Base-by-base conservation (phyloP, 2,797 vertebrate genomes). In the Choloepus didactylus region DNA sequence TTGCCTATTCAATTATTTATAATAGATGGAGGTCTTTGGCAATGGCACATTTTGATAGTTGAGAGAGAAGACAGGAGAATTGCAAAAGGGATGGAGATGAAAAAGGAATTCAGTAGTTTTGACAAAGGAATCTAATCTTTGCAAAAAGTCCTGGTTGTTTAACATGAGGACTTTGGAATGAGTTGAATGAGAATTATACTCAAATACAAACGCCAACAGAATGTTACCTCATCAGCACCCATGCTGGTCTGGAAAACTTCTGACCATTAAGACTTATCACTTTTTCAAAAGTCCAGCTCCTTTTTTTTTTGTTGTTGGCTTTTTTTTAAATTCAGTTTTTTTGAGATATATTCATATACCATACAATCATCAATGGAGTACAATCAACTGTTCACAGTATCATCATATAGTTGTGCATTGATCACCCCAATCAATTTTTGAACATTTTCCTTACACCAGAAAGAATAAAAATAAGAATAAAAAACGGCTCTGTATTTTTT, bases 101-200 rank as follows among this genome's bases (percentile, higher is more conserved):
- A 82, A 89, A 90, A 94, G 38, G 90, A 94, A 86, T 73, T 70
- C 10, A 35, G 27, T 86, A 73, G 66, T 87, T 94, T 89, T 66
- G 38, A 3, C 51, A 93, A 89, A 23, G 60, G 44, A 70, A 10
- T 70, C 4, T 35, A 89, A 9, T 85, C 46, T 70, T 94, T 76
- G 27, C 77, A 49, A 81, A 94, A 93, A 81, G 44, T 83, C 12
- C 84, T 77, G 14, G 9, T 79, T 67, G 49, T 29, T 95, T 60
- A 95, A 35, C 51, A 25, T 94, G 84, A 60, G 1, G 6, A 19
- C 23, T 88, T 95, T 90, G 15, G 75, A 10, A 60, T 93, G 59
- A 83, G 15, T 82, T 91, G 31, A 75, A 82, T 60, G 15, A 91
- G 41, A 93, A 60, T 14, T 84, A 0, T 77, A 84, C 62, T 92